Conservation (phyloP, 2,888 invertebrate genomes). For the Rotaria socialis region DNA sequence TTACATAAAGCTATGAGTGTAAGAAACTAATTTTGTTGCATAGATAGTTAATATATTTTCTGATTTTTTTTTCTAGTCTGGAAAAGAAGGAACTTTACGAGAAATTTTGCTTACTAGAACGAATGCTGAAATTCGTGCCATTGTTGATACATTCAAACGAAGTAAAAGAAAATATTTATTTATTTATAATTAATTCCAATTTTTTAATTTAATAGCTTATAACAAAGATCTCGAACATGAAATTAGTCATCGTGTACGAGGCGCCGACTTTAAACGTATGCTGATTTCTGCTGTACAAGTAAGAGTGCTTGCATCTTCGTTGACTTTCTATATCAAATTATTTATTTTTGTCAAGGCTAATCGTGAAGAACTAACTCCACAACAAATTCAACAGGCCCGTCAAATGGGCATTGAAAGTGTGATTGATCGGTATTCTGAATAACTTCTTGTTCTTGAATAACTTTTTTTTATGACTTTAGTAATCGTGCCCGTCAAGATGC, state of each 20-base stretch:
- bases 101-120: constrained; percentile 8
- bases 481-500: constrained; percentile 48
- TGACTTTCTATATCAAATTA: neutral
- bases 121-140: constrained; percentile 24
- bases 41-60: neutral
- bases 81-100: constrained; percentile 7
- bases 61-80: neutral
- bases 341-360: neutral
- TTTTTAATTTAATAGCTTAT: constrained; percentile 18
- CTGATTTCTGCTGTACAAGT: constrained; percentile 1
- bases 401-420: constrained; percentile 34
- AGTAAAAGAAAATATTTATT: neutral
- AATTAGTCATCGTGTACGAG: neutral
- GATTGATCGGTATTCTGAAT: neutral
- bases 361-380: constrained; percentile 32
- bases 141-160: neutral
- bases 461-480: neutral
- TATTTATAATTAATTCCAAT: neutral
- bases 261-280: constrained; percentile 17
- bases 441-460: too few species aligned
- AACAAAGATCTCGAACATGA: constrained; percentile 37
- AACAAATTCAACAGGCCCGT: constrained; percentile 33
- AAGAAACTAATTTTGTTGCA: neutral
- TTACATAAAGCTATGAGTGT: neutral
- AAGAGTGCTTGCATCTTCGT: neutral